A percentile compares a stretch with the other conserved stretches of the same genome.
Conservation (phyloP, 1,140 invertebrate genomes). For the Micrasema minimum region DNA sequence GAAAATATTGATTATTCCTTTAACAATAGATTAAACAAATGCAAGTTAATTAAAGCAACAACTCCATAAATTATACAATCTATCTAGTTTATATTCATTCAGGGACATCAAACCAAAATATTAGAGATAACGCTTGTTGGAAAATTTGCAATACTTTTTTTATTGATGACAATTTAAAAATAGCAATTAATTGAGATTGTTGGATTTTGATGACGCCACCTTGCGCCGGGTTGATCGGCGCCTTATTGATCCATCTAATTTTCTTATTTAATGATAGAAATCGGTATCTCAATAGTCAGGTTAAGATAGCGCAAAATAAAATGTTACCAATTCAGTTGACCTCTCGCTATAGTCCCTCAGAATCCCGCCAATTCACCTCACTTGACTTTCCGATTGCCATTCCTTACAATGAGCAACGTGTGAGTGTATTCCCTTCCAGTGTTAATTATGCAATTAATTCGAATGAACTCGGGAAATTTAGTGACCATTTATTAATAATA, state of each 20-base stretch:
- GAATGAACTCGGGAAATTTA: constrained; percentile 24
- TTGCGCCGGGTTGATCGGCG: too few relatives aligned
- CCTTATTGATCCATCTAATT: too few relatives aligned
- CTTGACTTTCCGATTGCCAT: constrained; percentile 15
- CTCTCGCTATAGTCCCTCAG: neutral
- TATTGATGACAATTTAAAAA: too few relatives aligned
- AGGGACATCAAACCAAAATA: neutral
- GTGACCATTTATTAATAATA: constrained; percentile 31
- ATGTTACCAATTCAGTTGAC: constrained; percentile 24
- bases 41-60: constrained; percentile 8
- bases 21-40: constrained; percentile 21
- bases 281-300: neutral
- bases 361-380: constrained; percentile 36
- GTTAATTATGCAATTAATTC: constrained; percentile 37
- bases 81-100: neutral
- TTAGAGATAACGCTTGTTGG: too few relatives aligned
- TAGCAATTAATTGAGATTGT: too few relatives aligned
- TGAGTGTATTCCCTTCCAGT: constrained; percentile 6
- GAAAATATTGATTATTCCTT: constrained; percentile 33
- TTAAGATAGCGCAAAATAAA: constrained; percentile 12
- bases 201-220: too few relatives aligned
- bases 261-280: too few relatives aligned
- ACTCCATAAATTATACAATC: constrained; percentile 5
- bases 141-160: too few relatives aligned
- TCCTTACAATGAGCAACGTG: constrained; percentile 20